Base-by-base conservation (phyloP, 1,140 invertebrate genomes). In the Anoplolepis gracilipes region DNA sequence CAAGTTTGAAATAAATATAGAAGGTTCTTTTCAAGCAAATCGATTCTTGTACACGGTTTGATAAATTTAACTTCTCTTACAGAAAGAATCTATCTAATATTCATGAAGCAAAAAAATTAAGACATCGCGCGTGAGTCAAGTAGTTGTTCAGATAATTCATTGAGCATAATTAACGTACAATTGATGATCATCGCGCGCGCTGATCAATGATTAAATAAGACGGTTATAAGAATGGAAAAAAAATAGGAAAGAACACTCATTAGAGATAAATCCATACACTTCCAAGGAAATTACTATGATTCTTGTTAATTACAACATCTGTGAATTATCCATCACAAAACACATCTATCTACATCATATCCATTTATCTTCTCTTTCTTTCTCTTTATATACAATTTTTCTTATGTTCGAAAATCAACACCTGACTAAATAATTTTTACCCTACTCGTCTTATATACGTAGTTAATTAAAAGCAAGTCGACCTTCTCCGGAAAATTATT, bases 191-290 rank as follows among this genome's bases (percentile, higher is more conserved):
- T n/a, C 46, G 46, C 16, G 10, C 46, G 4, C 10, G 8, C 16
- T 25, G 65, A 67, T 67, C 3, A 42, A 25, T 61, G 77, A 69
- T 79, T 79, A 79, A 79, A 69, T 69, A 79, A 76, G 46, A 69
- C 19, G 62, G 25, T 10, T 28, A 2, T 79, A 28, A 39, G 61
- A 79, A 39, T 67, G 25, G 39, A 42, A 46, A 25, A 57, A 79
- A 69, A 5, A 46, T n/a, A 30, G 30, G n/a, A 16, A 30, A 55
- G 33, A 79, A 69, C 33, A 33, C n/a, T 69, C 33, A 19, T 79
- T 79, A 69, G 49, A 69, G 64, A 69, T 79, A 79, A 57, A 79
- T 69, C 64, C 49, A 69, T 65, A 36, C 33, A 22, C 69, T 69
- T 79, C 49, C 42, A 25, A 19, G 30, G 77, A n/a, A 36, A 55